phyloP scores from a whole-genome alignment of 2,888 invertebrate species.

The Alcis repandata region DNA sequence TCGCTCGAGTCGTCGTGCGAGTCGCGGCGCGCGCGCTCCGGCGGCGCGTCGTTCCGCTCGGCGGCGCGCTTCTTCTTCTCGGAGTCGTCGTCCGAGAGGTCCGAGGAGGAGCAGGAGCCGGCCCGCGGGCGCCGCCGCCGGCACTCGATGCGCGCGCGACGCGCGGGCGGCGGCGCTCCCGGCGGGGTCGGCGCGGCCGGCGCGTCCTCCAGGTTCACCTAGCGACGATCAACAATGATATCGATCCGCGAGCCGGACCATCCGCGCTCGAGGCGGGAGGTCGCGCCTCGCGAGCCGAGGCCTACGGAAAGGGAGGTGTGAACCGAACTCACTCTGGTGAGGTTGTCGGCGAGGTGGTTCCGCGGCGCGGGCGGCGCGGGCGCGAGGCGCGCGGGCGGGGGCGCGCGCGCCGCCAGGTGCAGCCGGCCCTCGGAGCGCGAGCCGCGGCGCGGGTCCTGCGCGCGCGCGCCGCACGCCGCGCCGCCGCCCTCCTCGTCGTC shows the following conservation, averaged over 20 bases:
- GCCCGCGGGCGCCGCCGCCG: slow-evolving; percentile 75
- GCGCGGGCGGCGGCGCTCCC: slow-evolving; percentile 71
- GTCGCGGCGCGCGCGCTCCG: slow-evolving; percentile 90
- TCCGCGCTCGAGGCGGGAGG: background rate
- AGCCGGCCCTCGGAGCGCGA: slow-evolving; percentile 93
- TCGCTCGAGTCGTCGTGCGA: slow-evolving; percentile 95
- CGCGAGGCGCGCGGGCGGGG: slow-evolving; percentile 81
- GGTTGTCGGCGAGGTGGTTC: slow-evolving; percentile 87
- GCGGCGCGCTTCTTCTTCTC: slow-evolving; percentile 94
- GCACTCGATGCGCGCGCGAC: slow-evolving; percentile 72
- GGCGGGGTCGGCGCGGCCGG: slow-evolving; percentile 61
- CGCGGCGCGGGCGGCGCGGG: slow-evolving; percentile 83
- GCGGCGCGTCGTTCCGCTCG: slow-evolving; percentile 86
- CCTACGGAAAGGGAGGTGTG: slow-evolving; percentile 2
- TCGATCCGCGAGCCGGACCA: slow-evolving; percentile 4
- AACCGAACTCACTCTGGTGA: slow-evolving; percentile 69
- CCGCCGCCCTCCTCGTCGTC: slow-evolving; percentile 92
- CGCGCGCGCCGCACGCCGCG: slow-evolving; percentile 84
- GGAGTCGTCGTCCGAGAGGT: slow-evolving; percentile 96
- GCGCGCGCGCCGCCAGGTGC: slow-evolving; percentile 88
- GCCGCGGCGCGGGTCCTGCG: slow-evolving; percentile 87
- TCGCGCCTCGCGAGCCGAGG: background rate
- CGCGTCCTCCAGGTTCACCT: slow-evolving; percentile 73
- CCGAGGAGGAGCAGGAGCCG: slow-evolving; percentile 97
- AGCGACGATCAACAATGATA: slow-evolving; percentile 23